Evolutionary conservation across 2,888 invertebrate species (phyloP).

Genomic region (Mythimna lalbum): DNA sequence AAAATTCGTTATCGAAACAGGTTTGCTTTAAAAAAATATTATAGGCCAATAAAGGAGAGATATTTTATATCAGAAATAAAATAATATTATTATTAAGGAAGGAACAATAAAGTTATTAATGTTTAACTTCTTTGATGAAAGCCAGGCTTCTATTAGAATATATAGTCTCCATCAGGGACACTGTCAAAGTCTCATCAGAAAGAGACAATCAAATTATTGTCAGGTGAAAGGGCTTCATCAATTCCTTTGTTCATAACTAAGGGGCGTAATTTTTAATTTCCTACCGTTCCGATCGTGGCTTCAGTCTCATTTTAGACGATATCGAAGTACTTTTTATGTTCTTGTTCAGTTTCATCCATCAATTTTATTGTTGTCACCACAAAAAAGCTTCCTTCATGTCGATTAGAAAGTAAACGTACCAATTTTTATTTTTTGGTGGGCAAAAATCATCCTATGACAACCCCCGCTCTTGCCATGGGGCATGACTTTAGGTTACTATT

Average conservation of each 20-base stretch:
- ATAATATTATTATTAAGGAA: not conserved
- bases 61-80: too few relatives aligned
- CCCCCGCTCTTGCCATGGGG: too few relatives aligned
- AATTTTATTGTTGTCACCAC: constrained; percentile 6
- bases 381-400: constrained; percentile 2
- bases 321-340: constrained; percentile 2
- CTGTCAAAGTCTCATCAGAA: constrained; percentile 48
- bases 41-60: not conserved
- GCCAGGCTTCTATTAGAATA: constrained; percentile 57
- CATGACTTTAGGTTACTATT: too few relatives aligned
- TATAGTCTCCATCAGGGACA: constrained; percentile 38
- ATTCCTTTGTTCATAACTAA: constrained; percentile 44
- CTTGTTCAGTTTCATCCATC: constrained; percentile 3
- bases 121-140: constrained; percentile 6
- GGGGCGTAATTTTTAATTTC: constrained; percentile 41
- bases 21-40: constrained; percentile 10
- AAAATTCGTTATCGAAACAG: not conserved
- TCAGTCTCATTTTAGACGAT: not conserved
- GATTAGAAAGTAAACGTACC: too few relatives aligned
- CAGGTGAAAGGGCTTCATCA: constrained; percentile 43
- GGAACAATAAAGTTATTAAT: constrained; percentile 8
- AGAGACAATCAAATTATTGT: constrained; percentile 61
- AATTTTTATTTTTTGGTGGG: too few relatives aligned
- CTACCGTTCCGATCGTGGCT: not conserved
- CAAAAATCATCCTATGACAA: too few relatives aligned